Percentiles rank a stretch among this genome's conserved stretches.
phyloP scores from a whole-genome alignment of 2,888 invertebrate genomes.

The Dysmachus trigonus region DNA sequence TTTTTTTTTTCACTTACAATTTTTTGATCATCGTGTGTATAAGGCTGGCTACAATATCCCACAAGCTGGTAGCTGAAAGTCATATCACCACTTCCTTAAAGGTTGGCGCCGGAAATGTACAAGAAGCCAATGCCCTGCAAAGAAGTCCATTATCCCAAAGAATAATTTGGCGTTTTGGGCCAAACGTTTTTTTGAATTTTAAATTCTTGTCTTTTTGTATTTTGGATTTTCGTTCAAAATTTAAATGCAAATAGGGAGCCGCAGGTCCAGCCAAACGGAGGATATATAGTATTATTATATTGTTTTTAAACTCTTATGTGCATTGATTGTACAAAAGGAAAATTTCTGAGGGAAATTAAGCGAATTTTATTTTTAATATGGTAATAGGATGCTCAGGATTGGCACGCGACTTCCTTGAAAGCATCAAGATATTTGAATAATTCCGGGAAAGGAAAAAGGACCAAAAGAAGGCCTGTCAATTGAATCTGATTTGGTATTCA shows the following conservation, averaged over 20 bases:
- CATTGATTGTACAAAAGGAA: not conserved
- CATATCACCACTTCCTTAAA: constrained; percentile 40
- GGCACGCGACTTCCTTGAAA: not conserved
- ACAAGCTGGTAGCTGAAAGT: constrained; percentile 23
- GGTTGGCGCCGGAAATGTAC: constrained; percentile 27
- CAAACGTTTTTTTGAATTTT: not conserved
- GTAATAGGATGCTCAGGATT: not conserved
- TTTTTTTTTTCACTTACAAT: constrained; percentile 33
- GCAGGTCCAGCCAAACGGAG: not conserved
- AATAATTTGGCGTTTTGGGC: not conserved
- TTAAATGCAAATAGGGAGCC: not conserved
- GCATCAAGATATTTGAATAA: not conserved
- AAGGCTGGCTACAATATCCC: constrained; percentile 16
- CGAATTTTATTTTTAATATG: not conserved
- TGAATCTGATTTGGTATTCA: constrained; percentile 29
- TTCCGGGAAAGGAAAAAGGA: not conserved
- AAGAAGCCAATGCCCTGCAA: constrained; percentile 27
- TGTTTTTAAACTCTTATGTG: not conserved
- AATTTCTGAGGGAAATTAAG: not conserved
- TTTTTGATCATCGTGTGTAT: constrained; percentile 31
- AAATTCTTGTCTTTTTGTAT: not conserved
- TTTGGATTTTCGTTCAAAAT: not conserved
- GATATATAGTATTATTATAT: not conserved
- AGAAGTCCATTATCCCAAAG: constrained; percentile 30
- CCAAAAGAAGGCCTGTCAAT: not conserved